These are phyloP conservation scores for Nemapogon koenigi DNA, from an alignment of 2,888 invertebrate genomes.

Conservation along the genomic window DNA sequence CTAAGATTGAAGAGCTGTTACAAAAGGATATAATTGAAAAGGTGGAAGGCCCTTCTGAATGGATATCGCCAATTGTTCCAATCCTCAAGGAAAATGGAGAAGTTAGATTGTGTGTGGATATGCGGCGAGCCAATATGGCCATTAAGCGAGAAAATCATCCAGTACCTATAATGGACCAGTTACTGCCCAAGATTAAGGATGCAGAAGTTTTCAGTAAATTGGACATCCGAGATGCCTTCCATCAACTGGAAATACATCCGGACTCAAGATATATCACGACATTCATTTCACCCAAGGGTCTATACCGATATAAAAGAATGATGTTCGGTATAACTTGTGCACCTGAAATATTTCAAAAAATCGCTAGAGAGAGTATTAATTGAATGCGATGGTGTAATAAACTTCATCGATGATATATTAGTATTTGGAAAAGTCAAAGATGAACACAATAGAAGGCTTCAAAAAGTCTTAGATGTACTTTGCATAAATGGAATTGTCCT, in stretches of 20 bases:
- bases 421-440: constrained; percentile 21
- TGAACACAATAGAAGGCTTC: constrained; percentile 24
- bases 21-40: constrained; percentile 20
- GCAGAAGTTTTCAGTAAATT: no score
- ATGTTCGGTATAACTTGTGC: constrained; percentile 36
- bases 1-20: constrained; percentile 18
- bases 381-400: constrained; percentile 24
- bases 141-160: no score
- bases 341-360: constrained; percentile 37
- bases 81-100: constrained; percentile 20
- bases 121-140: no score
- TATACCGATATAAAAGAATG: no score
- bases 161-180: no score
- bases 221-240: no score
- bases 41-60: constrained; percentile 20
- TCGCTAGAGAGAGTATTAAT: constrained; percentile 25
- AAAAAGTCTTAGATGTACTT: constrained; percentile 15
- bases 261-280: no score
- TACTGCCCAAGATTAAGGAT: no score
- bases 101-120: constrained; percentile 14
- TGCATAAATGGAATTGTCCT: constrained; percentile 13
- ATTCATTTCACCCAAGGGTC: no score
- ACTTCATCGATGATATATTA: constrained; percentile 33
- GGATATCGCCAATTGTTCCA: constrained; percentile 23
- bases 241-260: no score